Base-by-base conservation (phyloP, 2,113 vertebrate genomes). In the Xenopus laevis region DNA sequence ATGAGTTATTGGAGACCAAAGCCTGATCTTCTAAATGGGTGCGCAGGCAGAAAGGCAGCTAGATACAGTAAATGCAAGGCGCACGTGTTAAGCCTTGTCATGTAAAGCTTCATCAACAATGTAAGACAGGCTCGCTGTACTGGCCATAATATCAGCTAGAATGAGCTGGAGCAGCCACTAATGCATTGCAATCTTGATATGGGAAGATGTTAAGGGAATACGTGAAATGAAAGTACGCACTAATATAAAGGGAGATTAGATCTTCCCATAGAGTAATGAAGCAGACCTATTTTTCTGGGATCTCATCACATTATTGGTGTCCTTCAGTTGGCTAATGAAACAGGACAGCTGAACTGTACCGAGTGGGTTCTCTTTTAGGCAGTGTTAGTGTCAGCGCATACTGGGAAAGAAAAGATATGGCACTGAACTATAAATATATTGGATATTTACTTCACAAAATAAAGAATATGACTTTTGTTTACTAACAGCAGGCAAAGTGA, bases 1-100 rank as follows among this genome's bases (percentile, higher is more conserved):
- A 68, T 8, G 3, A 59, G 74, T 40, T 77, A 47, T 40, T 15
- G 44, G 73, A 83, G 78, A 68, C 74, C 79, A 67, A 72, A 72
- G 30, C 17, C 58, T 66, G 77, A 47, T 23, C 6, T 0, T 23
- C 1, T 13, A 30, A 58, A 60, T 0, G 10, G 23, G 23, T 27
- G 23, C 23, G 4, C 68, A 44, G 50, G 45, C 23, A 10, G 72
- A 55, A 53, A 82, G 53, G 30, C 62, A 68, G 71, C 79, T 0
- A 21, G 70, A 82, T 71, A n/a, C n/a, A n/a, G n/a, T n/a, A 73
- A 78, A 58, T 61, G 71, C 69, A 2, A 0, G 17, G 0, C 20
- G 62, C 5, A 1, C 15, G 55, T 17, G 68, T 69, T 69, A 69
- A 71, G 66, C 59, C 70, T 65, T 59, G 65, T 60, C 59, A 16